phyloP scores from a whole-genome alignment of 2,888 invertebrate genomes.

The Autographa pulchrina region DNA sequence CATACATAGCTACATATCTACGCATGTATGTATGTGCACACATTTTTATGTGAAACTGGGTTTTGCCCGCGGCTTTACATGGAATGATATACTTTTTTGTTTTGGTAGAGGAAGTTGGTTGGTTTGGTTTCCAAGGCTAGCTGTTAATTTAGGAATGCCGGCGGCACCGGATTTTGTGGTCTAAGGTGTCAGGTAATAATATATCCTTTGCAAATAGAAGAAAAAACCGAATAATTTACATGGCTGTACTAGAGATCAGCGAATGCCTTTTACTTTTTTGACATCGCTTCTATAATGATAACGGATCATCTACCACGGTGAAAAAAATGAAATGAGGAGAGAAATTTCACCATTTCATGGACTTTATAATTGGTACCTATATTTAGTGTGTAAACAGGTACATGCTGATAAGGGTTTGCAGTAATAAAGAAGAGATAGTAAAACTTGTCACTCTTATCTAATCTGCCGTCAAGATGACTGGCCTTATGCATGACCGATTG shows the following conservation, averaged over 20 bases:
- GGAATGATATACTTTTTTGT: neutral
- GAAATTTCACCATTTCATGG: too few relatives aligned
- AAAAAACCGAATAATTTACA: neutral
- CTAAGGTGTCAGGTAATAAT: neutral
- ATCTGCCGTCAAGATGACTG: neutral
- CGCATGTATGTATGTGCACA: slow-evolving; percentile 16
- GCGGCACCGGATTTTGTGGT: neutral
- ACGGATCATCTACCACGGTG: too few relatives aligned
- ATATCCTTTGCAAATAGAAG: neutral
- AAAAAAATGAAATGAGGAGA: too few relatives aligned
- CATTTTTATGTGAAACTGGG: slow-evolving; percentile 18
- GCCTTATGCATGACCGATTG: neutral
- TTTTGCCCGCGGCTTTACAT: neutral
- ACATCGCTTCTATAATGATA: too few relatives aligned
- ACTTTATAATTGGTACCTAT: too few relatives aligned
- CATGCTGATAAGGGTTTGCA: too few relatives aligned
- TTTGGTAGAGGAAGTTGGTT: neutral
- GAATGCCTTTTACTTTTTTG: neutral
- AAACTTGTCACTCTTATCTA: neutral
- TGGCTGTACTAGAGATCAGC: neutral
- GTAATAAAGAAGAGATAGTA: too few relatives aligned
- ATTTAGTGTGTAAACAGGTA: too few relatives aligned
- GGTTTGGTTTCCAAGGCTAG: neutral
- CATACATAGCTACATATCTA: slow-evolving; percentile 37
- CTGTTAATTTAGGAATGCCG: neutral